Evolutionary conservation across 1,140 invertebrate species (phyloP), one percentile per base, ranked within the genome.

Genomic region (Lordiphosa stackelbergi): DNA sequence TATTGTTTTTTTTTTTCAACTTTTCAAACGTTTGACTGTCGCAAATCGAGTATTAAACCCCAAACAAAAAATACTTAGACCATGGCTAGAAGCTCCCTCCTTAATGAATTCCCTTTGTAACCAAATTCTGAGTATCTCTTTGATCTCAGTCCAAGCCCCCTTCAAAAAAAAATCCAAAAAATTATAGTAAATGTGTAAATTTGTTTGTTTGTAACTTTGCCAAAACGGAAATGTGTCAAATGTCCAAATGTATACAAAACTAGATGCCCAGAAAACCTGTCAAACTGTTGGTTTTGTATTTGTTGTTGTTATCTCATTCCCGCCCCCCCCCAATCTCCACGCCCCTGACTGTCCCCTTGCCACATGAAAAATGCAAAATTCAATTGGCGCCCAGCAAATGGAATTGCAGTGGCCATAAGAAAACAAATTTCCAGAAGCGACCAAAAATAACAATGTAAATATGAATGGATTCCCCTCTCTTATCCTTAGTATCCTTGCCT

Each of bases 191-290:
- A 31, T 31, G 28, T 31, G 7, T 31, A 31, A 31, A 31, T 31
- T 31, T 31, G 28, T 31, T 31, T 31, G 28, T 48, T 37, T 54
- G 40, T 34, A 31, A 48, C 34, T 22, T 52, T 69, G 70, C 58
- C 70, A 73, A 69, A 52, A 42, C 46, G 45, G 47, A 56, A 75
- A 75, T 75, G 52, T 74, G 60, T 74, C 60, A 70, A 65, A 55
- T 56, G 40, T 55, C 35, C 64, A 41, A 60, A 71, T 42, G 46
- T 36, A n/a, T 11, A 45, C 36, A 58, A 49, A 69, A 36, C 19
- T 19, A 19, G 58, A 37, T 59, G 54, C 36, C 28, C 11, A 51
- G 54, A 31, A 35, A 46, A 68, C 28, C 64, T 66, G 54, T 54
- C 64, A 68, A 68, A 66, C 41, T 68, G 37, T 59, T 74, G 55